Percentiles rank a stretch among this genome's conserved stretches.
Conservation (phyloP, 2,888 invertebrate genomes). For the Lomographa bimaculata region DNA sequence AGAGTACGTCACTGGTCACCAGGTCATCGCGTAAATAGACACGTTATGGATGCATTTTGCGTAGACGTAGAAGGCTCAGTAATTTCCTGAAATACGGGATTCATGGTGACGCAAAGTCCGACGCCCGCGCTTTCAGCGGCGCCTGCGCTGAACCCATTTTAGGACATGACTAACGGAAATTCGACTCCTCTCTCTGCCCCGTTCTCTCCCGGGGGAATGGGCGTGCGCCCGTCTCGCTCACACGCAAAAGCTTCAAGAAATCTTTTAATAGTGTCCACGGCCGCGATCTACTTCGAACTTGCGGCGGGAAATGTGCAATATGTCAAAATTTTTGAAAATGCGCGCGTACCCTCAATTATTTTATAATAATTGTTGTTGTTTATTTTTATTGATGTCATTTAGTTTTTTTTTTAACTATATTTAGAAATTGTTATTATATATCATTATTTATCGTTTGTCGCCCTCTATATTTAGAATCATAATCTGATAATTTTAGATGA, state of each 20-base stretch:
- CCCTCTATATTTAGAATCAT: conserved; percentile 65
- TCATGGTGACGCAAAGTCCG: conserved; percentile 78
- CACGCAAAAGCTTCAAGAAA: conserved; percentile 82
- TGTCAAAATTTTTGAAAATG: conserved; percentile 27
- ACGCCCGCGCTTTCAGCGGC: conserved; percentile 83
- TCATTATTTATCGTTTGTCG: conserved; percentile 21
- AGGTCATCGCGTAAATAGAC: conserved; percentile 50
- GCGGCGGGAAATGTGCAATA: conserved; percentile 76
- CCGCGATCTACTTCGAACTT: conserved; percentile 83
- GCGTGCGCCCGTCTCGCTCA: conserved; percentile 70
- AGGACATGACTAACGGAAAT: conserved; percentile 89
- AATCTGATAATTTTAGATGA: conserved; percentile 46
- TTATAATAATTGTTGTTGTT: conserved; percentile 18
- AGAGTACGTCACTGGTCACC: conserved; percentile 64
- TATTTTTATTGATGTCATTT: conserved; percentile 3
- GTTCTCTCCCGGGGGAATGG: conserved; percentile 76
- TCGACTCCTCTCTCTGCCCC: conserved; percentile 82
- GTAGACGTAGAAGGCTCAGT: conserved; percentile 54
- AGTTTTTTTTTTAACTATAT: not conserved
- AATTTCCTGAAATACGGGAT: conserved; percentile 81
- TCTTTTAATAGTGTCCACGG: conserved; percentile 85
- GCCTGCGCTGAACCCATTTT: conserved; percentile 87
- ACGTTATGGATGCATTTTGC: conserved; percentile 61
- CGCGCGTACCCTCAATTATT: conserved; percentile 42
- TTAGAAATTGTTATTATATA: no score